Evolutionary conservation across 2,888 invertebrate genomes (phyloP).

Genomic region (Drosophila bunnanda): DNA sequence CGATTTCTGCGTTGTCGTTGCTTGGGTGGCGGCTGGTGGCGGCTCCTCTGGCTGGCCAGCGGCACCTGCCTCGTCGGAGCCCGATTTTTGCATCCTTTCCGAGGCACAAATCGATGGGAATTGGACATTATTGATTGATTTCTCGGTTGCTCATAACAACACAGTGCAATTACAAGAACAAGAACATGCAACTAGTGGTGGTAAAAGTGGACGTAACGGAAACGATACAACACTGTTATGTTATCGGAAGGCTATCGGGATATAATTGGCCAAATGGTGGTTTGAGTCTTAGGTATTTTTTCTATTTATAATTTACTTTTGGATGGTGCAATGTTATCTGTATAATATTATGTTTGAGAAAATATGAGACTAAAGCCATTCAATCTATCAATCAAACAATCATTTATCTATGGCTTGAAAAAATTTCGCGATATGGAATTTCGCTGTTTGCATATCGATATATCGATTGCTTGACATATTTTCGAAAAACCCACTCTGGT

Average conservation of each 20-base stretch:
- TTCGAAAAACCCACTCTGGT: neutral
- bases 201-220: neutral
- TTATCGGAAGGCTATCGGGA: neutral
- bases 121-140: slow-evolving; percentile 45
- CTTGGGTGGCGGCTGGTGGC: slow-evolving; percentile 33
- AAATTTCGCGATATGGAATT: neutral
- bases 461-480: slow-evolving; percentile 13
- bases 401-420: neutral
- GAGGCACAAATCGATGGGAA: slow-evolving; percentile 41
- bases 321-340: too few species aligned
- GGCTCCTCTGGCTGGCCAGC: slow-evolving; percentile 29
- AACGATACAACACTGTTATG: neutral
- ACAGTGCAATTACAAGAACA: slow-evolving; percentile 13
- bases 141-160: slow-evolving; percentile 30
- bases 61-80: slow-evolving; percentile 57
- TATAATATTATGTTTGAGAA: too few species aligned
- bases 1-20: slow-evolving; percentile 25
- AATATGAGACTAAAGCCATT: too few species aligned
- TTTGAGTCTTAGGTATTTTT: too few species aligned
- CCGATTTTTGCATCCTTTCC: slow-evolving; percentile 59
- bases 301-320: too few species aligned
- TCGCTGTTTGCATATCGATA: neutral
- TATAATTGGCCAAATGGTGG: too few species aligned
- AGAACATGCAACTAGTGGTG: slow-evolving; percentile 25
- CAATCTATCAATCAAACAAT: neutral